Evolutionary conservation across 1,140 invertebrate genomes (phyloP), one percentile per base, ranked within the genome.

Genomic region (Zaprionus capensis): DNA sequence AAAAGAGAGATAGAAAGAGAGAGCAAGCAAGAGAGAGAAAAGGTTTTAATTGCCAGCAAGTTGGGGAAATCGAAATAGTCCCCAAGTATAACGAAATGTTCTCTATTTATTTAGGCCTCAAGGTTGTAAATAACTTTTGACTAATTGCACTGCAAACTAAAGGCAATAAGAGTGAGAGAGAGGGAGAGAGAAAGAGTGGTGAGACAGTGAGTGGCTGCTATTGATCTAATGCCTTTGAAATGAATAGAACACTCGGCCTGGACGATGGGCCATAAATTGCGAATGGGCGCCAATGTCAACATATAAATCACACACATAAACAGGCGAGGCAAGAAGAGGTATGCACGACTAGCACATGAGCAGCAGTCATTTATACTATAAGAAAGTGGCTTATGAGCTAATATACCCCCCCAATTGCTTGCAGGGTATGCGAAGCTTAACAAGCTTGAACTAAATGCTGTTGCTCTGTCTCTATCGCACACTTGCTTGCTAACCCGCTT

Each of bases 221-320:
- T 51, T 51, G 46, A 51, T 20, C 46, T 51, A 56, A 56, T 57
- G 53, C 24, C 62, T 2, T 49, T 53, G n/a, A 28, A 53, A 64
- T 24, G 22, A n/a, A 28, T 66, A 57, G 64, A 31, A 53, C 17
- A 44, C 55, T 36, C 26, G 14, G 38, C 9, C 28, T 2, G 64
- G 53, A 38, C 65, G 38, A 22, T 26, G 5, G 64, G 64, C 65
- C 65, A 67, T 67, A 58, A 67, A 67, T 67, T 57, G 36, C 15
- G 36, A 67, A 57, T 66, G 64, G 64, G 24, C 34, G 64, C 64
- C 63, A 65, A 65, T 65, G 63, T 55, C 49, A 65, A 36, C 64
- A 41, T 67, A 67, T 67, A 67, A 67, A 67, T 67, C 65, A 67
- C 36, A 55, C 55, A 49, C 38, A 34, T 28, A 58, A 58, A 28